These are phyloP conservation scores for Sylvia atricapilla DNA, from an alignment of 2,113 vertebrate species.

Conservation along the genomic window DNA sequence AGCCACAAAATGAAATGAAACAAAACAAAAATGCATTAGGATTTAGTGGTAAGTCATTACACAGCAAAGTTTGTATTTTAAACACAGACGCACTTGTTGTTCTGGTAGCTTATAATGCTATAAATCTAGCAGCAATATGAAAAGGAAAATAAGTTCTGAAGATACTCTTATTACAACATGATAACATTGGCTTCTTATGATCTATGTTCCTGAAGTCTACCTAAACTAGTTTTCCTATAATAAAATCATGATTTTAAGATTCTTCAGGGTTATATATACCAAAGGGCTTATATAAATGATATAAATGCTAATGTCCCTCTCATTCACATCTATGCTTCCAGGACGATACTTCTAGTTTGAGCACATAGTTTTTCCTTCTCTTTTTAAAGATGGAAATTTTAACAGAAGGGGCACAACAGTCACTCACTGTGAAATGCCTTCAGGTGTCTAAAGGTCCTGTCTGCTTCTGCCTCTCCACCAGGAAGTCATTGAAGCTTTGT, in stretches of 20 bases:
- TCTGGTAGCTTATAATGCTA: neutral
- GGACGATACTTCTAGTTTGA: neutral
- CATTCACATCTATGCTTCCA: neutral
- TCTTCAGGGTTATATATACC: neutral
- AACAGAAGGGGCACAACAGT: neutral
- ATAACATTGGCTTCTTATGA: neutral
- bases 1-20: slow-evolving; percentile 62
- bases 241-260: neutral
- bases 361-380: neutral
- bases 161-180: neutral
- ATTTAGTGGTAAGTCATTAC: slow-evolving; percentile 41
- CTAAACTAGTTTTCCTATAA: neutral
- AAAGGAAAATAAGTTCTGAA: neutral
- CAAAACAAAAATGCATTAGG: slow-evolving; percentile 36
- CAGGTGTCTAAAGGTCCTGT: neutral
- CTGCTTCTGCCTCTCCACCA: neutral
- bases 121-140: slow-evolving; percentile 5
- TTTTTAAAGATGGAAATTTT: neutral
- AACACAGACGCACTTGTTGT: slow-evolving; percentile 4
- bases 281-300: neutral
- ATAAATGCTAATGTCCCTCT: neutral
- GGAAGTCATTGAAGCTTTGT: neutral
- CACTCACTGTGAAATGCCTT: neutral
- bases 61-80: slow-evolving; percentile 17
- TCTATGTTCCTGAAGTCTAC: neutral